A percentile compares a stretch with the other conserved stretches of the same genome.
Evolutionary conservation across 2,888 invertebrate genomes (phyloP).

Genomic region (Aleiodes leptofemur): DNA sequence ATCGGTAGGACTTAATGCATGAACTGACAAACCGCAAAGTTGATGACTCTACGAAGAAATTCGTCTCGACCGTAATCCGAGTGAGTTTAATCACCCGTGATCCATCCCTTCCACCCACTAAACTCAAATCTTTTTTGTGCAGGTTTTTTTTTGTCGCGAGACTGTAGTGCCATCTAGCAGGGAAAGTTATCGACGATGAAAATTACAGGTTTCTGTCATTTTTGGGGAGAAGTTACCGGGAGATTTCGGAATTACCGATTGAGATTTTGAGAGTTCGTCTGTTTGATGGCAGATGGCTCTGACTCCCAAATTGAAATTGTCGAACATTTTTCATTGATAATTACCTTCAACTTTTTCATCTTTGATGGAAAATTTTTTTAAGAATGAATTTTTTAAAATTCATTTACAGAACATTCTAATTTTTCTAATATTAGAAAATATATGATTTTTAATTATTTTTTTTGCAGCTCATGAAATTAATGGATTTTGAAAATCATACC

Average conservation of each 20-base stretch:
- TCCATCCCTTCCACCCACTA: constrained; percentile 9
- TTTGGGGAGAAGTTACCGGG: background rate
- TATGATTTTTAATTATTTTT: too few relatives aligned
- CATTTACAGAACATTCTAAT: too few relatives aligned
- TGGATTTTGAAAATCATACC: too few relatives aligned
- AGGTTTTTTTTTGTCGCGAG: background rate
- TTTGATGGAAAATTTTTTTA: too few relatives aligned
- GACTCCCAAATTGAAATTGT: too few relatives aligned
- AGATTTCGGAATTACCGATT: background rate
- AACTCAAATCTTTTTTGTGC: background rate
- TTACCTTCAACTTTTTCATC: too few relatives aligned
- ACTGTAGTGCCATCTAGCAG: background rate
- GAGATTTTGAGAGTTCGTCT: background rate
- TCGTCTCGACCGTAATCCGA: constrained; percentile 14
- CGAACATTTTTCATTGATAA: too few relatives aligned
- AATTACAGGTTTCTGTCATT: constrained; percentile 11
- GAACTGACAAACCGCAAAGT: constrained; percentile 43
- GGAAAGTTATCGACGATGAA: background rate
- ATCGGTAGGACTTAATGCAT: constrained; percentile 42
- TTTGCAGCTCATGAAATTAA: too few relatives aligned
- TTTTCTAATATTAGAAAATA: too few relatives aligned
- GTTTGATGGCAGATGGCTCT: background rate
- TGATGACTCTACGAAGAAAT: constrained; percentile 20
- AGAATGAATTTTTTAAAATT: too few relatives aligned
- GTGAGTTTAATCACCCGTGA: constrained; percentile 45